phyloP scores from a whole-genome alignment of 2,797 vertebrate genomes.

The Acrossocheilus wenchowensis region DNA sequence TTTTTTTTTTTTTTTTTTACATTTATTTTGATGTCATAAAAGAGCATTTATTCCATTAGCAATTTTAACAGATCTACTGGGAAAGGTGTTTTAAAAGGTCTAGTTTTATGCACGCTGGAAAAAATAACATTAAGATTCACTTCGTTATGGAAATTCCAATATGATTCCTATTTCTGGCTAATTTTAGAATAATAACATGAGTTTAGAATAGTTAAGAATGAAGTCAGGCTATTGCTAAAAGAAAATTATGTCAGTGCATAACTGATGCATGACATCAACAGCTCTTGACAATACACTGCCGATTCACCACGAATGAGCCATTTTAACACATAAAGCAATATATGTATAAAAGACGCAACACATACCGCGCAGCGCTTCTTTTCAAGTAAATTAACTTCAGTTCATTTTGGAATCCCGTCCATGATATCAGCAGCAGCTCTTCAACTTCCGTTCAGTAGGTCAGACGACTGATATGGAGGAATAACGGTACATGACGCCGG shows the following conservation, averaged over 20 bases:
- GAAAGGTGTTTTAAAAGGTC: background rate
- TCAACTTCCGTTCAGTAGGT: background rate
- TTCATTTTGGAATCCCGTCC: constrained; percentile 61
- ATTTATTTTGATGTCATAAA: background rate
- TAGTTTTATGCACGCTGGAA: background rate
- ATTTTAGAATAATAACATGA: background rate
- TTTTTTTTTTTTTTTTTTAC: background rate
- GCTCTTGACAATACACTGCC: background rate
- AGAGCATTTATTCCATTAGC: background rate
- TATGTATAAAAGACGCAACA: constrained; percentile 11
- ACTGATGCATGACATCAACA: background rate
- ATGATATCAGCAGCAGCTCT: constrained; percentile 28
- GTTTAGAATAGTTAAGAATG: background rate
- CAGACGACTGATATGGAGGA: constrained; percentile 44
- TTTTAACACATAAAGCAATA: background rate
- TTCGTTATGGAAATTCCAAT: background rate
- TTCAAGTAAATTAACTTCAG: constrained; percentile 28
- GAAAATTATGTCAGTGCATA: constrained; percentile 17
- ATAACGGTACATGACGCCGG: constrained; percentile 65
- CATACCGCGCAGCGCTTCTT: constrained; percentile 66
- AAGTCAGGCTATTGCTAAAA: background rate
- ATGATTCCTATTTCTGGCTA: background rate
- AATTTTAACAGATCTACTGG: background rate
- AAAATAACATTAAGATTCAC: background rate
- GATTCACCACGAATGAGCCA: background rate